phyloP scores from a whole-genome alignment of 2,113 vertebrate genomes.

The Odontophorus gujanensis region DNA sequence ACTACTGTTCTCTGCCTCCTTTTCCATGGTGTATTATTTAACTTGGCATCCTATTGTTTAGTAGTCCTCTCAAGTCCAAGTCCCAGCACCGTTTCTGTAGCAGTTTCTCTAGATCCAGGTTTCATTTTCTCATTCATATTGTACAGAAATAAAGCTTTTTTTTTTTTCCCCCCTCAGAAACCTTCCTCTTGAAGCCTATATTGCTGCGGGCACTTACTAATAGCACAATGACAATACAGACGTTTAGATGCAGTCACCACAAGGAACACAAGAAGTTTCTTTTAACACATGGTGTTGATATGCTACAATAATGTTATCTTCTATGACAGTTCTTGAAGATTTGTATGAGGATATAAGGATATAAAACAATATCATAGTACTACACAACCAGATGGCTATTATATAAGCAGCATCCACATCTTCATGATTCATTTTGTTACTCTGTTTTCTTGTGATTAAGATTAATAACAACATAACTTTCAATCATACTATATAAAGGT shows the following conservation, averaged over 20 bases:
- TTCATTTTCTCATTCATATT: not conserved
- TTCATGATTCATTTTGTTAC: constrained; percentile 59
- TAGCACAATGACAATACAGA: not conserved
- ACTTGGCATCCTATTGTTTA: not conserved
- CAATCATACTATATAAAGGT: constrained; percentile 29
- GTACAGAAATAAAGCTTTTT: not conserved
- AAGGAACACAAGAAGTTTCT: not conserved
- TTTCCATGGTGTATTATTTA: constrained; percentile 1
- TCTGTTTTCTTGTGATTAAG: constrained; percentile 35
- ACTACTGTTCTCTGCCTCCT: not conserved
- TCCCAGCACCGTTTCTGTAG: not conserved
- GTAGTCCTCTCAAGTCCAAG: not conserved
- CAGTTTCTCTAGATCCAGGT: not conserved
- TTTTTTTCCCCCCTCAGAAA: not conserved
- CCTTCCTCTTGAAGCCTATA: not conserved
- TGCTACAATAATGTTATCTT: constrained; percentile 8
- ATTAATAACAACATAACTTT: constrained; percentile 62
- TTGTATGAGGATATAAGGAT: constrained; percentile 14
- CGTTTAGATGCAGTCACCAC: not conserved
- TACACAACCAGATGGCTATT: constrained; percentile 66
- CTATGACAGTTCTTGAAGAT: not conserved
- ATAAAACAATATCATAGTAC: constrained; percentile 35
- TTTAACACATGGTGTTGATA: not conserved
- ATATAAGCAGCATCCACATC: constrained; percentile 56
- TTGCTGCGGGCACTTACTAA: not conserved